phyloP scores from a whole-genome alignment of 2,888 invertebrate species.

The Ectropis crepuscularia region DNA sequence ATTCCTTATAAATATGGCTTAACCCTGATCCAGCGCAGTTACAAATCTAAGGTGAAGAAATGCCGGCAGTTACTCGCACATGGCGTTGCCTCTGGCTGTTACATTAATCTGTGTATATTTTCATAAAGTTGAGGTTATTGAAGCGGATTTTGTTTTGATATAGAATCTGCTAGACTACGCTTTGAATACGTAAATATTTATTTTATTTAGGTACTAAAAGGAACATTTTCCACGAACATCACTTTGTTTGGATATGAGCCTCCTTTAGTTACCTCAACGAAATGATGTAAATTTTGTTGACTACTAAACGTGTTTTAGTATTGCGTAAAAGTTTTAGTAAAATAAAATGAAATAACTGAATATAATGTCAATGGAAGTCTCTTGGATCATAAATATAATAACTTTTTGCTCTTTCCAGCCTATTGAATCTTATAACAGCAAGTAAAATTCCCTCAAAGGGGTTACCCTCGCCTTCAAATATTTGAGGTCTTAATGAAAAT shows the following conservation, averaged over 20 bases:
- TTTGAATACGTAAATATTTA: constrained; percentile 20
- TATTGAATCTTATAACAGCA: constrained; percentile 43
- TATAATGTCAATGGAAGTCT: constrained; percentile 16
- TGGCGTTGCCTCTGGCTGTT: constrained; percentile 54
- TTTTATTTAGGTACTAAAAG: constrained; percentile 13
- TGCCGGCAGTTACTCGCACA: constrained; percentile 63
- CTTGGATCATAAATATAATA: constrained; percentile 29
- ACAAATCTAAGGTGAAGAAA: constrained; percentile 64
- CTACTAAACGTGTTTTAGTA: neutral
- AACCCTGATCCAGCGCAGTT: constrained; percentile 35
- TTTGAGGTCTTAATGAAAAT: constrained; percentile 79
- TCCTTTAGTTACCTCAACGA: neutral
- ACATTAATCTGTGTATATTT: constrained; percentile 72
- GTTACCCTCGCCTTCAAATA: constrained; percentile 63
- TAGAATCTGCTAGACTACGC: constrained; percentile 15
- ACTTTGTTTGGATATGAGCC: neutral
- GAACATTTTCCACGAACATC: neutral
- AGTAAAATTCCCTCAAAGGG: constrained; percentile 43
- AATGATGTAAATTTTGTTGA: neutral
- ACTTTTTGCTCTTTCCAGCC: constrained; percentile 42
- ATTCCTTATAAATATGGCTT: too few relatives aligned
- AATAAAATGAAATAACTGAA: constrained; percentile 16
- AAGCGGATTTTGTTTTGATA: constrained; percentile 50
- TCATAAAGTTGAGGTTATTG: constrained; percentile 68
- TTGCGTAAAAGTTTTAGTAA: neutral